Conservation (phyloP, 2,888 invertebrate genomes). For the Eristalinus aeneus region DNA sequence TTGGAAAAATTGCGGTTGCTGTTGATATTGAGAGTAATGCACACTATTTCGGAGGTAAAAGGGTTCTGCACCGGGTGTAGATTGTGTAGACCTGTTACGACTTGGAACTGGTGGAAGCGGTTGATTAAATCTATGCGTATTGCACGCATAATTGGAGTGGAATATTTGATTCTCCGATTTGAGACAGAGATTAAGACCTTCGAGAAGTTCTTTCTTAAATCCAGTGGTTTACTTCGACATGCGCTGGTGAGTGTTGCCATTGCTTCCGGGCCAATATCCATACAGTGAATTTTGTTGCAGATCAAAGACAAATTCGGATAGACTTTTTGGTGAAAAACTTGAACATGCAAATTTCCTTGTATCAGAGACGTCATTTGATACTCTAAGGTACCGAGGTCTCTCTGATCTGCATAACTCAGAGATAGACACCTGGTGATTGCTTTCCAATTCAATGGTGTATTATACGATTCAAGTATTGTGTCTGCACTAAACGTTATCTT, state of each 20-base stretch:
- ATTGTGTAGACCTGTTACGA: too few relatives aligned
- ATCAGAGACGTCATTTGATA: slow-evolving; percentile 67
- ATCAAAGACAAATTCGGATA: slow-evolving; percentile 70
- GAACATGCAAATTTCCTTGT: slow-evolving; percentile 31
- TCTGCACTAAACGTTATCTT: too few relatives aligned
- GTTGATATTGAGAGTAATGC: too few relatives aligned
- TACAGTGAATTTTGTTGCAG: slow-evolving; percentile 72
- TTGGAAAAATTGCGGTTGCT: too few relatives aligned
- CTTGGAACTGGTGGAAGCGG: too few relatives aligned
- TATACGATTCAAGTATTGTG: too few relatives aligned
- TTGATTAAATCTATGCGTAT: too few relatives aligned
- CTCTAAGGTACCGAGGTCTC: slow-evolving; percentile 64
- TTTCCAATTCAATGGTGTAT: not conserved
- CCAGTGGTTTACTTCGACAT: slow-evolving; percentile 69
- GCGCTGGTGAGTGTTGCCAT: slow-evolving; percentile 43
- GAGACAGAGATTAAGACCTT: too few relatives aligned
- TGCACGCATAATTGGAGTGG: too few relatives aligned
- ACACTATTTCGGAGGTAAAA: too few relatives aligned
- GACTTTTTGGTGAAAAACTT: slow-evolving; percentile 66
- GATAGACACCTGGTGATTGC: slow-evolving; percentile 23
- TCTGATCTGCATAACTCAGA: slow-evolving; percentile 60
- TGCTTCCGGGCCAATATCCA: slow-evolving; percentile 59
- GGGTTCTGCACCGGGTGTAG: too few relatives aligned
- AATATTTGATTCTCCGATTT: too few relatives aligned
- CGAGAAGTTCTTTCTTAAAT: slow-evolving; percentile 47